A percentile compares a stretch with the other conserved stretches of the same genome.
These are phyloP conservation scores for Danio rerio DNA, from an alignment of 2,113 vertebrate genomes.

Conservation along the genomic window GRCz12tu NC_133184.1:33630501-33631000, in stretches of 20 bases:
- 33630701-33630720: slow-evolving; percentile 30
- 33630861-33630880: slow-evolving; percentile 43
- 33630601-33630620: neutral
- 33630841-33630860: slow-evolving; percentile 68
- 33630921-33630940: neutral
- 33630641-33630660: slow-evolving; percentile 5
- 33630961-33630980: slow-evolving; percentile 72
- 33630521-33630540: too few species aligned
- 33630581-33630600: neutral
- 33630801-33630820: neutral
- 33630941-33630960: slow-evolving; percentile 12
- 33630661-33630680: slow-evolving; percentile 25
- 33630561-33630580: neutral
- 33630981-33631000: slow-evolving; percentile 74
- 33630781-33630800: neutral
- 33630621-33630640: neutral
- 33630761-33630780: slow-evolving; percentile 19
- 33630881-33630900: neutral
- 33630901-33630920: neutral
- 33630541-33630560: too few species aligned
- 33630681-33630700: slow-evolving; percentile 12
- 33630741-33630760: neutral
- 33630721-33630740: neutral
- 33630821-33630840: slow-evolving; percentile 1
- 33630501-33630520: too few species aligned